Base-by-base conservation (phyloP, 1,140 invertebrate genomes). In the Drosophila elegans region DNA sequence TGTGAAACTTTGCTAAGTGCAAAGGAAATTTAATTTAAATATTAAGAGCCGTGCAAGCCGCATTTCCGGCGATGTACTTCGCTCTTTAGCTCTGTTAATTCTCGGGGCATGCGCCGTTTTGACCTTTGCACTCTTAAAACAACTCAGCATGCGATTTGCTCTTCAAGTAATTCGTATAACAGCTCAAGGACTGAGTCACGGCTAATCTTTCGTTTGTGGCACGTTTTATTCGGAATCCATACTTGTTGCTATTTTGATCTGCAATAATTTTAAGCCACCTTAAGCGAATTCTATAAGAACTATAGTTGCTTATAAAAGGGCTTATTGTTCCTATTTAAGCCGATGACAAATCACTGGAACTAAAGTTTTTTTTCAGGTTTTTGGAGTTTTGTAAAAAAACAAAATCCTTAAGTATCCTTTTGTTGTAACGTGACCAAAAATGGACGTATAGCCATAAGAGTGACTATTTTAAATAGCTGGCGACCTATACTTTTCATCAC, bases 211-310 rank as follows among this genome's bases (percentile, higher is more conserved):
- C 4, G 3, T 13, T 42, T 34, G 27, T 53, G 29, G 38, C 38
- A 11, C 11, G n/a, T 42, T 29, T 41, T 29, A 42, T 68, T 68
- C 46, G 61, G 64, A 66, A 36, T 66, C 25, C 7, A 21, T 53
- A 68, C 64, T 68, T 68, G 64, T 68, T 68, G 64, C 61, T 66
- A 66, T 13, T 25, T 7, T 32, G 4, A 32, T 36, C 10, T 13
- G 25, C 3, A 2, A 44, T 16, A 10, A 5, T 2, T 4, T 36
- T 16, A 36, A 34, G 1, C 9, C 27, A 49, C n/a, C 25, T n/a
- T 27, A 3, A 48, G 10, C 25, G 21, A 32, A 32, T 6, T 32
- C 5, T 1, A 32, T 6, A 32, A 1, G 6, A 6, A 6, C 5
- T 32, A 32, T 6, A 6, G 16, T 21, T 21, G 16, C 1, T 21